These are phyloP conservation scores for Elaeidobius kamerunicus DNA, from an alignment of 2,888 invertebrate species.

Conservation along the genomic window DNA sequence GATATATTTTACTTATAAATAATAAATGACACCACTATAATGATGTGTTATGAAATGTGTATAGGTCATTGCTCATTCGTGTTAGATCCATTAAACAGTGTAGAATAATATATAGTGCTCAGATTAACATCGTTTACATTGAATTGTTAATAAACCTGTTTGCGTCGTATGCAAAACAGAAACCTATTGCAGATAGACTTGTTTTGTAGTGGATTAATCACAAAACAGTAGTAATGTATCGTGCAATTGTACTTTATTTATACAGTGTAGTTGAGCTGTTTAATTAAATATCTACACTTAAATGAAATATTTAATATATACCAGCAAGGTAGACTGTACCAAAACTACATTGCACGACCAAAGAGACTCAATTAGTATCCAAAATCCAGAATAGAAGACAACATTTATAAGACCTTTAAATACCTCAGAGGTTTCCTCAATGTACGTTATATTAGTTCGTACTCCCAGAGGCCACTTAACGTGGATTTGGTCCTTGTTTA, in stretches of 20 bases:
- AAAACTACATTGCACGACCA: conserved; percentile 36
- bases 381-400: conserved; percentile 41
- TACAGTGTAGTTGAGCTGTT: conserved; percentile 9
- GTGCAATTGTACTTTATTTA: conserved; percentile 16
- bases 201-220: conserved; percentile 25
- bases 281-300: conserved; percentile 10
- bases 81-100: conserved; percentile 20
- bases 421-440: conserved; percentile 91
- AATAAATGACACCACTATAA: conserved; percentile 13
- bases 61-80: conserved; percentile 19
- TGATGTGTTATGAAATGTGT: conserved; percentile 7
- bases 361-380: conserved; percentile 46
- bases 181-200: conserved; percentile 15
- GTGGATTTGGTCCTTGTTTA: conserved; percentile 97
- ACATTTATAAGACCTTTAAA: conserved; percentile 28
- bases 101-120: conserved; percentile 24
- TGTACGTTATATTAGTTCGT: conserved; percentile 91
- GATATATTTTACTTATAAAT: too few species aligned
- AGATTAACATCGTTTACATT: conserved; percentile 16
- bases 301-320: conserved; percentile 7
- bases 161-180: conserved; percentile 17
- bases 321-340: conserved; percentile 11
- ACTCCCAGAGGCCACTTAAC: conserved; percentile 96
- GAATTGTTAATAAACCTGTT: conserved; percentile 24
- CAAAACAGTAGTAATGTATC: conserved; percentile 14